Conservation (phyloP, 2,797 vertebrate species). For the Sphenodon punctatus region DNA sequence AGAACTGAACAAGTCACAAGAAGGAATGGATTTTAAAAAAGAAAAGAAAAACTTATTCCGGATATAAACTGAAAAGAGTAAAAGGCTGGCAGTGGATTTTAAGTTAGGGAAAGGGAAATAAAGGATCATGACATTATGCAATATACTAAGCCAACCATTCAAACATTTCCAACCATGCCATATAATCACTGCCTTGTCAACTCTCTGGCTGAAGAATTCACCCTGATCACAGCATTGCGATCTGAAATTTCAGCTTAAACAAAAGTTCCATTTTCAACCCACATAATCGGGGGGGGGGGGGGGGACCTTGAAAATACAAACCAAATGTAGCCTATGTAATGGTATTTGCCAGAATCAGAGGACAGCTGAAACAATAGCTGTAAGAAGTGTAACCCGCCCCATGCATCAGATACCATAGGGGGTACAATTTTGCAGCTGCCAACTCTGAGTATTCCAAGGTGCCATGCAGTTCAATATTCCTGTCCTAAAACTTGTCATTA, state of each 20-base stretch:
- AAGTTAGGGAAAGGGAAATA: conserved; percentile 15
- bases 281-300: neutral
- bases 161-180: neutral
- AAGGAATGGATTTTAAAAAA: conserved; percentile 27
- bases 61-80: conserved; percentile 17
- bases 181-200: rapidly evolving
- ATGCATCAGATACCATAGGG: neutral
- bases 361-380: neutral
- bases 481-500: neutral
- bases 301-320: neutral
- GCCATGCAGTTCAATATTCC: neutral
- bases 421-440: neutral
- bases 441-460: neutral
- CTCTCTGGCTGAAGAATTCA: neutral
- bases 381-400: neutral
- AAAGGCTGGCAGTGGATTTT: neutral
- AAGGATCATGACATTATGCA: neutral
- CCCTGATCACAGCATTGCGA: neutral
- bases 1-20: conserved; percentile 9
- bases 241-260: neutral
- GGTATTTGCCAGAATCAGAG: neutral
- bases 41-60: conserved; percentile 17
- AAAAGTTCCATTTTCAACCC: neutral
- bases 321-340: neutral
- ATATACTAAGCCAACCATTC: no score